Percentiles rank a stretch among this genome's conserved stretches.
Evolutionary conservation across 2,797 vertebrate species (phyloP).

Genomic region (Mastacembelus armatus): DNA sequence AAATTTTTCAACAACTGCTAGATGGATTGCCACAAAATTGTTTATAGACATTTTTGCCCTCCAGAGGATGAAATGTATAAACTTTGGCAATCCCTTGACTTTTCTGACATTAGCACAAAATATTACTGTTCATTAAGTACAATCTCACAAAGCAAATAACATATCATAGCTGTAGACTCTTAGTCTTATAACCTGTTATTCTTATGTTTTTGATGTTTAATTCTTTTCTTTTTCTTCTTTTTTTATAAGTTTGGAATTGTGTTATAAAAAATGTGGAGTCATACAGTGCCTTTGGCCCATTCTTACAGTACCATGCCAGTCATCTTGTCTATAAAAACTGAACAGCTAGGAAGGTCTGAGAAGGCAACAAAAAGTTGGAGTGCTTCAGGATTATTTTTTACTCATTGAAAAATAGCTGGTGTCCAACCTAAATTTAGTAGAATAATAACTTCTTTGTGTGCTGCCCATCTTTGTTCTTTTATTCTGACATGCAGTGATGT

Average conservation of each 20-base stretch:
- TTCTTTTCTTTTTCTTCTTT: neutral
- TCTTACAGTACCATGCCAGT: neutral
- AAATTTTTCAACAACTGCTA: too few relatives aligned
- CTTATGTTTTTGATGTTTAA: too few relatives aligned
- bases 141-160: neutral
- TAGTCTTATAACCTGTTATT: neutral
- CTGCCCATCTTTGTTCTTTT: slow-evolving; percentile 44
- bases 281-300: too few relatives aligned
- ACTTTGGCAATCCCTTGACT: neutral
- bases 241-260: neutral
- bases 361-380: neutral
- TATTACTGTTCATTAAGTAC: neutral
- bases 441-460: slow-evolving; percentile 61
- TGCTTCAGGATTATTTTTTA: slow-evolving; percentile 1
- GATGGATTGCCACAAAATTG: neutral
- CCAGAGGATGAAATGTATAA: neutral
- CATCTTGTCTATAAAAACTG: neutral
- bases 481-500: slow-evolving; percentile 53
- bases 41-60: neutral
- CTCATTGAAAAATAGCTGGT: slow-evolving; percentile 26
- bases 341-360: neutral
- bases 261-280: too few relatives aligned
- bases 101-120: neutral
- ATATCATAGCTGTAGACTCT: neutral
- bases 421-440: slow-evolving; percentile 50